Evolutionary conservation across 2,888 invertebrate species (phyloP).

Genomic region (Aphidoletes aphidimyza): DNA sequence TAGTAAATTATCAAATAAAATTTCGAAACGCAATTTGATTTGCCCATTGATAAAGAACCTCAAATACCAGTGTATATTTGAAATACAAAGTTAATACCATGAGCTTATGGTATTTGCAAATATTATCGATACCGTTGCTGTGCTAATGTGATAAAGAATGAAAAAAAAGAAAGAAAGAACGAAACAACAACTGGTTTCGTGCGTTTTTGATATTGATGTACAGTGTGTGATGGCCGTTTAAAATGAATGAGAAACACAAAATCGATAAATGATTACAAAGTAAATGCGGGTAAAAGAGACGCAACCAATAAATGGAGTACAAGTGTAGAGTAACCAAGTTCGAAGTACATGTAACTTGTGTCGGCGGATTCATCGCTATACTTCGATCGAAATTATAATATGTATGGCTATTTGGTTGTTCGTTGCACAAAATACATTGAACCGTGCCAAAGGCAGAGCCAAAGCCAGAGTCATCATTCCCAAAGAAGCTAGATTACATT

Average conservation of each 20-base stretch:
- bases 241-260: slow-evolving; percentile 1
- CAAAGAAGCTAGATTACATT: neutral
- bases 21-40: neutral
- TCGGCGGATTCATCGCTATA: neutral
- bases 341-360: neutral
- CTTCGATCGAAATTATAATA: neutral
- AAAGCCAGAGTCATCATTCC: neutral
- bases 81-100: neutral
- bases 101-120: too few relatives aligned
- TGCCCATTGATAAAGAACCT: neutral
- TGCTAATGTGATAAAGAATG: neutral
- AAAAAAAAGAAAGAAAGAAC: neutral
- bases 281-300: neutral
- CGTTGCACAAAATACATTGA: slow-evolving; percentile 19
- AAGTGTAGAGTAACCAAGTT: slow-evolving; percentile 1
- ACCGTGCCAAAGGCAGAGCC: neutral
- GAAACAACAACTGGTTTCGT: too few relatives aligned
- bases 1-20: neutral
- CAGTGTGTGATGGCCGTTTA: neutral
- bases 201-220: neutral
- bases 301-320: neutral
- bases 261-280: neutral
- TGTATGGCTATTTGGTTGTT: neutral
- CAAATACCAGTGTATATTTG: neutral
- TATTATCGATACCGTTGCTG: neutral